These are phyloP conservation scores for Ypsolopha scabrella DNA, from an alignment of 2,888 invertebrate genomes.

Conservation along the genomic window DNA sequence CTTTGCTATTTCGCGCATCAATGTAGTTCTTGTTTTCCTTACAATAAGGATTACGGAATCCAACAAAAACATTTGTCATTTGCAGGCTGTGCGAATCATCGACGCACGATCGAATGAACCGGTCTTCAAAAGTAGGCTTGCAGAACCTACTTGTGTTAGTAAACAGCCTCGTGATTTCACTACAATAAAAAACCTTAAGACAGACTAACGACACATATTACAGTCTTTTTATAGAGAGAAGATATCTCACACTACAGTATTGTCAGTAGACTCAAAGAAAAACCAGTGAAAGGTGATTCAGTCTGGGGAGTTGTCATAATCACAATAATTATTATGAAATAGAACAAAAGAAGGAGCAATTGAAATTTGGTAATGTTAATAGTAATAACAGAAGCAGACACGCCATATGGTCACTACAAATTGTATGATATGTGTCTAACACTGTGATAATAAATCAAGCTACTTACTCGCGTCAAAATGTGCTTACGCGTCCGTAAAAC, in stretches of 20 bases:
- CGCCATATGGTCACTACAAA: constrained; percentile 26
- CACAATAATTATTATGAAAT: no score
- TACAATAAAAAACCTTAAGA: constrained; percentile 14
- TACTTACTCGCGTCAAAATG: constrained; percentile 49
- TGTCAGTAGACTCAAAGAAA: background rate
- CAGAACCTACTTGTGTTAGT: constrained; percentile 38
- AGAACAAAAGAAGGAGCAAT: no score
- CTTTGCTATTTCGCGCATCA: background rate
- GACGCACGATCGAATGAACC: constrained; percentile 26
- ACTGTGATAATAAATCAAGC: constrained; percentile 46
- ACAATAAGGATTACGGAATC: background rate
- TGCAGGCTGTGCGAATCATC: constrained; percentile 26
- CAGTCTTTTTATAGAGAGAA: background rate
- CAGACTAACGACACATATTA: background rate
- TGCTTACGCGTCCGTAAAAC: constrained; percentile 42
- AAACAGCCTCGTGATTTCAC: constrained; percentile 19
- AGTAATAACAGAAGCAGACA: constrained; percentile 19
- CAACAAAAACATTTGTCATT: background rate
- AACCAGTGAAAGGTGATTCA: no score
- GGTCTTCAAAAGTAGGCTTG: constrained; percentile 55
- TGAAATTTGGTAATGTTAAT: constrained; percentile 9
- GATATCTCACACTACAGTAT: background rate
- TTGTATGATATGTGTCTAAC: constrained; percentile 20
- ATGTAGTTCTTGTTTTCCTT: background rate
- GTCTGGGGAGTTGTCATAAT: no score